Evolutionary conservation across 2,113 vertebrate genomes (phyloP).

Genomic region (Ceuthmochares aereus): DNA sequence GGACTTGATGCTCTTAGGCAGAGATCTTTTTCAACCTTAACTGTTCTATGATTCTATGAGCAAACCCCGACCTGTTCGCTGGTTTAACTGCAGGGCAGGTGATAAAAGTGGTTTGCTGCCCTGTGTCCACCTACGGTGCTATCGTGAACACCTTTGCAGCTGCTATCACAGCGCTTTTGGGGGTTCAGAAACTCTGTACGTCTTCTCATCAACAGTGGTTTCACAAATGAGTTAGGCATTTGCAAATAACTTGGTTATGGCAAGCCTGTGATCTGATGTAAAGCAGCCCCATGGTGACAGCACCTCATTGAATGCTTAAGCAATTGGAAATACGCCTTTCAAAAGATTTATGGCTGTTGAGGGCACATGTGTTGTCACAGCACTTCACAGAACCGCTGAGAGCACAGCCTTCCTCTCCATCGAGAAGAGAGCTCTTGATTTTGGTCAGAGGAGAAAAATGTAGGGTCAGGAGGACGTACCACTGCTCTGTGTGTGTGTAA

Average conservation of each 20-base stretch:
- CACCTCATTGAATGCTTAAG: not conserved
- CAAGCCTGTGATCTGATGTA: not conserved
- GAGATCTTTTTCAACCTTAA: too few species aligned
- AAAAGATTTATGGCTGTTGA: not conserved
- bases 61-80: not conserved
- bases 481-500: not conserved
- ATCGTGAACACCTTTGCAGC: not conserved
- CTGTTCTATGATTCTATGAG: too few species aligned
- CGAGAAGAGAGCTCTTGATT: not conserved
- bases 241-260: not conserved
- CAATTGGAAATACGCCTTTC: not conserved
- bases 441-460: not conserved
- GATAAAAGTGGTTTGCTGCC: not conserved
- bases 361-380: not conserved
- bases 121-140: not conserved
- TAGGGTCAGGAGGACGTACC: not conserved
- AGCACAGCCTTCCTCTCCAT: not conserved
- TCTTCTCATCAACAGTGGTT: not conserved
- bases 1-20: too few species aligned
- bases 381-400: not conserved
- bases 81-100: not conserved
- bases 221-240: not conserved
- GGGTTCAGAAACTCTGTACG: not conserved
- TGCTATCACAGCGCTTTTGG: rapidly evolving
- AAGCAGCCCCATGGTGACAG: not conserved